A percentile compares a stretch with the other conserved stretches of the same genome.
These are phyloP conservation scores for Ischnura elegans DNA, from an alignment of 2,888 invertebrate genomes.

Conservation along the genomic window DNA sequence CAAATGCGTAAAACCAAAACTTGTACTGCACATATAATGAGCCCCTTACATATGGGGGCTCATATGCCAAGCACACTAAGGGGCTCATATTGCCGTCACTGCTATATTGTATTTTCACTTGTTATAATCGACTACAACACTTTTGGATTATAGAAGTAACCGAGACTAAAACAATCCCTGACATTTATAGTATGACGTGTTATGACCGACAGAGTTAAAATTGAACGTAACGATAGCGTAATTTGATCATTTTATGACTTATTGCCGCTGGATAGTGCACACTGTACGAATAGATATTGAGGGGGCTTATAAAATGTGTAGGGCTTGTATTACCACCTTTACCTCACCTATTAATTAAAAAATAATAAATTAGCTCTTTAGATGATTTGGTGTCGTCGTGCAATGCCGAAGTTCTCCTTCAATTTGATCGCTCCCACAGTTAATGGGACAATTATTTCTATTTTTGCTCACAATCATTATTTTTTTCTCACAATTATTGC, in stretches of 20 bases:
- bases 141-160: not conserved
- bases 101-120: not conserved
- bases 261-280: not conserved
- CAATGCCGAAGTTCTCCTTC: too few species aligned
- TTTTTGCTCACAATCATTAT: too few species aligned
- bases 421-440: too few species aligned
- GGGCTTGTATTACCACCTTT: not conserved
- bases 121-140: not conserved
- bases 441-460: too few species aligned
- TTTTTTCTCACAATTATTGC: too few species aligned
- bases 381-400: too few species aligned
- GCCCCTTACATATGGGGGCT: not conserved
- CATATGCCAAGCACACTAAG: not conserved
- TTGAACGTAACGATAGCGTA: not conserved
- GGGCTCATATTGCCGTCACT: not conserved
- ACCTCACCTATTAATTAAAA: too few species aligned
- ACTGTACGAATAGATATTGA: not conserved
- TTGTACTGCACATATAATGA: not conserved
- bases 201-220: not conserved
- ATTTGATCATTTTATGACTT: not conserved
- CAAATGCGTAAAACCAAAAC: not conserved
- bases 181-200: not conserved
- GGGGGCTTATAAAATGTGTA: not conserved
- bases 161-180: not conserved
- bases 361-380: too few species aligned